phyloP scores from a whole-genome alignment of 1,140 invertebrate genomes.

The Venustaconcha ellipsiformis region DNA sequence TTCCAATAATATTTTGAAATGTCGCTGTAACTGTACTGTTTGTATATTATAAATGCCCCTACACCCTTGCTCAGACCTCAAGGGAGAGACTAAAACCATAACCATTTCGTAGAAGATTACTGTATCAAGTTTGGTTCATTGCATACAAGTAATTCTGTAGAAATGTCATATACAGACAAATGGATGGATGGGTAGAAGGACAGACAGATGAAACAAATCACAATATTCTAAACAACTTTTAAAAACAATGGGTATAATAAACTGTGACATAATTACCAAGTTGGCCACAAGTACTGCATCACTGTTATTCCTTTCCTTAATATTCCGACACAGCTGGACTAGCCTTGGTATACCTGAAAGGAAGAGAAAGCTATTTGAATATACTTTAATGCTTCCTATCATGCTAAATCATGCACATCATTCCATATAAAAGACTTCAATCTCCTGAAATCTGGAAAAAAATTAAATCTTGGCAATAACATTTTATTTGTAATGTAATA shows the following conservation, averaged over 20 bases:
- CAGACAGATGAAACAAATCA: constrained; percentile 5
- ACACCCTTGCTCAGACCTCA: not conserved
- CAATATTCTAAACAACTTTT: not conserved
- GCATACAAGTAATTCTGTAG: not conserved
- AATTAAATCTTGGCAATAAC: too few species aligned
- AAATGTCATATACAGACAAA: too few species aligned
- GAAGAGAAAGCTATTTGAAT: constrained; percentile 1
- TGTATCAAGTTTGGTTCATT: not conserved
- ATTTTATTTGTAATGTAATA: too few species aligned
- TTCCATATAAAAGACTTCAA: too few species aligned
- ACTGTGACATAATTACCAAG: constrained; percentile 74
- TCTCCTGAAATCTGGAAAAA: too few species aligned
- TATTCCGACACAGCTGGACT: constrained; percentile 78
- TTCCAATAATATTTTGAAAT: too few species aligned
- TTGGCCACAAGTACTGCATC: constrained; percentile 81
- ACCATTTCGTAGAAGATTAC: not conserved
- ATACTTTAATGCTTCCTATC: too few species aligned
- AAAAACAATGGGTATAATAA: not conserved
- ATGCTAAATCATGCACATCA: too few species aligned
- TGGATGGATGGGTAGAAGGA: not conserved
- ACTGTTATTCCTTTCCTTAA: constrained; percentile 78
- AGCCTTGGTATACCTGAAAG: constrained; percentile 76
- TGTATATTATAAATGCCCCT: too few species aligned
- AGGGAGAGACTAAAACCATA: not conserved
- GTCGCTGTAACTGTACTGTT: too few species aligned